Evolutionary conservation across 2,113 vertebrate species (phyloP), one percentile per base, ranked within the genome.

Genomic region (Candoia aspera): DNA sequence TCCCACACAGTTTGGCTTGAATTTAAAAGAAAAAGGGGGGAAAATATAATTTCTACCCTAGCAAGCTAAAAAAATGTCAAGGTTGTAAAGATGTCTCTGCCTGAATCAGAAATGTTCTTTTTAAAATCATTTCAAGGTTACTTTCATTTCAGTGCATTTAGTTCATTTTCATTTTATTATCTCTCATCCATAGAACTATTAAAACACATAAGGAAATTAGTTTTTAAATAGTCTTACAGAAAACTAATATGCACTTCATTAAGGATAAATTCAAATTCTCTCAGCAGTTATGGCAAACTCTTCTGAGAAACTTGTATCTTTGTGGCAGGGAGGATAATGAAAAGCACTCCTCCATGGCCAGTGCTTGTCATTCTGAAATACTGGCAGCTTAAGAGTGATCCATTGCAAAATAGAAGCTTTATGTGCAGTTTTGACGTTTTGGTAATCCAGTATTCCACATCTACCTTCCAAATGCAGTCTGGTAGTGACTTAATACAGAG

Each of bases 191-290:
- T 62, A 12, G 49, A 90, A 89, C 57, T 1, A 33, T 87, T 93
- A 90, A 92, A 91, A 90, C 60, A 88, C 46, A 86, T 60, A 89
- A 53, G 46, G 24, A 91, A 92, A 95, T 90, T 42, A 89, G 5
- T 90, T 83, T 94, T 94, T 91, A 92, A 93, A 93, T 92, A 91
- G 57, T 85, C 55, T 91, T 91, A 84, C 60, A 90, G 90, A 94
- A 91, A 96, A n/a, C 84, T 64, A 91, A 92, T 87, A 91, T 42
- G 46, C 42, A 89, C 59, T 92, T 93, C 89, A 90, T 96, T 95
- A 94, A 92, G 87, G 87, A 73, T 85, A 64, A 53, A 91, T 91
- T 93, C 29, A 84, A 90, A 90, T 90, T 33, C 62, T 89, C 5
- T 37, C 59, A 91, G 79, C 90, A 86, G 29, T 37, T 19, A 53